phyloP scores from a whole-genome alignment of 2,888 invertebrate genomes.

The Eupithecia subumbrata region DNA sequence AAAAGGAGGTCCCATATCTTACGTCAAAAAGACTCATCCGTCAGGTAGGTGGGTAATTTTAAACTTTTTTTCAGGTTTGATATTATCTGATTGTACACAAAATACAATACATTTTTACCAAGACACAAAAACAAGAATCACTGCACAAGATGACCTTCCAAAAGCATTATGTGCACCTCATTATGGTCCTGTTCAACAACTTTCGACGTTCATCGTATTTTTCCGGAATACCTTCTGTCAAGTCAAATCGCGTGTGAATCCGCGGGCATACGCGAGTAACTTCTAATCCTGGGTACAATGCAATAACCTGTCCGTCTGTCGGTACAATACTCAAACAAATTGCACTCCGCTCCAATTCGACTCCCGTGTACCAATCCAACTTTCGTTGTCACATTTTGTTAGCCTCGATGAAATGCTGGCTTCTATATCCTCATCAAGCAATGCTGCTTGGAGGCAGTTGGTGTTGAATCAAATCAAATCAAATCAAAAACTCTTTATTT shows the following conservation, averaged over 20 bases:
- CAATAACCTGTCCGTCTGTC: not conserved
- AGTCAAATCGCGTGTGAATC: not conserved
- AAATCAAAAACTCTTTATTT: too few species aligned
- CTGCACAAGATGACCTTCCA: not conserved
- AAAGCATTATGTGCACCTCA: not conserved
- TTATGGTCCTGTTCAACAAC: not conserved
- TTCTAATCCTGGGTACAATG: not conserved
- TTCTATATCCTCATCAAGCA: not conserved
- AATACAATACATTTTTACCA: not conserved
- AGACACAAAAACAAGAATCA: not conserved
- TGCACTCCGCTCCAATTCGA: conserved; percentile 17
- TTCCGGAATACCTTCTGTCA: not conserved
- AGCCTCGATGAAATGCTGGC: not conserved
- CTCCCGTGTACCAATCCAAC: conserved; percentile 31
- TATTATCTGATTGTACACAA: not conserved
- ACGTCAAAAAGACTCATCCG: too few species aligned
- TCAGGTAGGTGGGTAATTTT: too few species aligned
- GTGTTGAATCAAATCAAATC: too few species aligned
- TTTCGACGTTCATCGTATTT: not conserved
- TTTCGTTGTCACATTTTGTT: conserved; percentile 19
- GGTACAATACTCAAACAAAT: conserved; percentile 25
- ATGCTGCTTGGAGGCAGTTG: not conserved
- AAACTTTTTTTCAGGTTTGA: too few species aligned
- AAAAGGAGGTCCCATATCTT: too few species aligned
- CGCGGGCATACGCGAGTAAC: not conserved